Evolutionary conservation across 2,113 vertebrate species (phyloP), one percentile per base, ranked within the genome.

Genomic region (Python bivittatus): DNA sequence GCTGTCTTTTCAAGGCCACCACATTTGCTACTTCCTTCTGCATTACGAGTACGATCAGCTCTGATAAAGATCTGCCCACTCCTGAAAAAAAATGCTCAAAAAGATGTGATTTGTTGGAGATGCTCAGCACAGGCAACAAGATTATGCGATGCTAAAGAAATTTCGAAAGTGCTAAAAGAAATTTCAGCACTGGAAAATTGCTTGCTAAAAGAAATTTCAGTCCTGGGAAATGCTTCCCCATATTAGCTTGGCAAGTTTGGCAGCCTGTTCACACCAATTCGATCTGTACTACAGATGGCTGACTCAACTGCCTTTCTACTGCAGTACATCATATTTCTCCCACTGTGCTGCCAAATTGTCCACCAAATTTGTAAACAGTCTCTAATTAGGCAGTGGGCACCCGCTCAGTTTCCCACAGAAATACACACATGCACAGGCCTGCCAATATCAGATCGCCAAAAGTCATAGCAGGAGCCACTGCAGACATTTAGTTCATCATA

Each of bases 361-460:
- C 91, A 92, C 91, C 91, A 92, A 89, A 92, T 92, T 92, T 92
- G 91, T 92, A 92, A 92, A 92, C 91, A 92, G 87, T 89, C 44
- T 92, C 91, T 92, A 89, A 92, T 92, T 92, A 92, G 91, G 87
- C 91, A 92, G 29, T 89, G 91, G 91, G 91, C 91, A 92, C 91
- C 91, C 56, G 87, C 72, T 92, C 87, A 89, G 87, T 92, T 92
- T 92, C 91, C 91, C 91, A 92, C 87, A 89, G 91, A 92, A 89
- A 92, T 92, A 89, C 87, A 92, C 91, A 92, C 91, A 92, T 60
- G 68, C 56, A 89, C 48, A 92, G 87, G 12, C 42, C 57, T 89
- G 91, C 91, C 91, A 92, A 48, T 33, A 54, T 92, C 87, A 89
- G 57, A 92, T 92, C 13, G 87, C 91, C 91, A 88, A 92, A 92